Percentiles rank a stretch among this genome's conserved stretches.
Evolutionary conservation across 2,113 vertebrate genomes (phyloP).

Genomic region (Grus americana): DNA sequence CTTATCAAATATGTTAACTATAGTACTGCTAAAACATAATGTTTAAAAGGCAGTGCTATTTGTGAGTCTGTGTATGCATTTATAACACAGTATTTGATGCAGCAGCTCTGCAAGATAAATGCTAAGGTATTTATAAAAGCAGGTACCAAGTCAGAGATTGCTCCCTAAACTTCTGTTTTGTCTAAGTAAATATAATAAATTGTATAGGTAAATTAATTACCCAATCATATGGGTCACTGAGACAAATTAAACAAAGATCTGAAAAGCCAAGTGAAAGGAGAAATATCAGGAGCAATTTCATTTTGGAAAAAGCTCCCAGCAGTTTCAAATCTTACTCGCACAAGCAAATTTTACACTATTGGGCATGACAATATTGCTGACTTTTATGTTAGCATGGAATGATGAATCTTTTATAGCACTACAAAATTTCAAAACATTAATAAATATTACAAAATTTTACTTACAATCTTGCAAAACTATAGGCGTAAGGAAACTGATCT

Average conservation of each 20-base stretch:
- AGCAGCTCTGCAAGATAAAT: not conserved
- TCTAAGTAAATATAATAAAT: not conserved
- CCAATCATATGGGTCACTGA: not conserved
- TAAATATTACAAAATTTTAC: not conserved
- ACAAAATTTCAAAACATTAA: not conserved
- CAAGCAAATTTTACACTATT: not conserved
- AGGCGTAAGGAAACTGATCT: not conserved
- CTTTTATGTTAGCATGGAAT: not conserved
- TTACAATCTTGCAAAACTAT: constrained; percentile 4
- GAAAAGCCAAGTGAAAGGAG: not conserved
- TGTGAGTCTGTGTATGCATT: not conserved
- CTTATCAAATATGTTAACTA: not conserved
- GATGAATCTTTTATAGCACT: not conserved
- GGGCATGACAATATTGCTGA: not conserved
- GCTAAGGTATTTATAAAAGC: not conserved
- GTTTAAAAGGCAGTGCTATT: not conserved
- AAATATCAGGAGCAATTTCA: not conserved
- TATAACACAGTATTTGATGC: not conserved
- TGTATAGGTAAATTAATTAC: not conserved
- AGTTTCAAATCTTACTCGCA: not conserved
- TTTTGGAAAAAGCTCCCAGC: not conserved
- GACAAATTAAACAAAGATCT: not conserved
- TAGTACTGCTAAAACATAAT: not conserved
- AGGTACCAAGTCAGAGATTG: not conserved
- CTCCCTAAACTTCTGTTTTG: not conserved